Evolutionary conservation across 2,113 vertebrate genomes (phyloP).

Genomic region (Boleophthalmus pectinirostris): DNA sequence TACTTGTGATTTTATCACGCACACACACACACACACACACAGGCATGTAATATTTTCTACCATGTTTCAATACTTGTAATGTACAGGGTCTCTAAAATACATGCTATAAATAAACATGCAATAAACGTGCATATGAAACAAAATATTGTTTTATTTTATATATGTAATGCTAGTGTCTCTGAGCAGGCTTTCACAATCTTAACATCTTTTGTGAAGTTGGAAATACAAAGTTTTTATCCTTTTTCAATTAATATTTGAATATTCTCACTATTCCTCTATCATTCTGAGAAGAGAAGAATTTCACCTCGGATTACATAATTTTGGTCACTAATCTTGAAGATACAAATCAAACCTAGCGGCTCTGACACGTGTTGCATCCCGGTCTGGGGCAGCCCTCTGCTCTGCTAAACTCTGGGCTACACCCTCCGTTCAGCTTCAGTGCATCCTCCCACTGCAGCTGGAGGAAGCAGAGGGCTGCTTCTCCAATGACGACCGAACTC

Average conservation of each 20-base stretch:
- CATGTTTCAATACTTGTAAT: neutral
- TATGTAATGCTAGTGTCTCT: too few species aligned
- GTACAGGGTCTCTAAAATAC: neutral
- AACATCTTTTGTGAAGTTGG: too few species aligned
- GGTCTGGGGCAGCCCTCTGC: neutral
- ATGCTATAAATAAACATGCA: constrained; percentile 12
- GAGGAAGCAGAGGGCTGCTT: neutral
- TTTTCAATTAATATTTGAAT: too few species aligned
- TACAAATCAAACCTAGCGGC: neutral
- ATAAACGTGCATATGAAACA: constrained; percentile 7
- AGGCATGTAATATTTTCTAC: constrained; percentile 11
- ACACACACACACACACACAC: too few species aligned
- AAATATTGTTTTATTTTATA: neutral
- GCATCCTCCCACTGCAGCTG: constrained; percentile 37
- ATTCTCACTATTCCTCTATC: too few species aligned
- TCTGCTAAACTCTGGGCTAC: constrained; percentile 12
- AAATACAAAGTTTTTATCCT: too few species aligned
- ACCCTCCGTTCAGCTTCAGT: constrained; percentile 38
- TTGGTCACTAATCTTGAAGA: too few species aligned
- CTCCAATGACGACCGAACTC: neutral
- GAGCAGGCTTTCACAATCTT: too few species aligned
- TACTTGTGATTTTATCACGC: neutral
- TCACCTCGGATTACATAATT: too few species aligned
- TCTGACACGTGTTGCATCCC: constrained; percentile 6
- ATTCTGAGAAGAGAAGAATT: too few species aligned